These are phyloP conservation scores for Columba livia DNA, from an alignment of 2,113 vertebrate species.

Conservation along the genomic window DNA sequence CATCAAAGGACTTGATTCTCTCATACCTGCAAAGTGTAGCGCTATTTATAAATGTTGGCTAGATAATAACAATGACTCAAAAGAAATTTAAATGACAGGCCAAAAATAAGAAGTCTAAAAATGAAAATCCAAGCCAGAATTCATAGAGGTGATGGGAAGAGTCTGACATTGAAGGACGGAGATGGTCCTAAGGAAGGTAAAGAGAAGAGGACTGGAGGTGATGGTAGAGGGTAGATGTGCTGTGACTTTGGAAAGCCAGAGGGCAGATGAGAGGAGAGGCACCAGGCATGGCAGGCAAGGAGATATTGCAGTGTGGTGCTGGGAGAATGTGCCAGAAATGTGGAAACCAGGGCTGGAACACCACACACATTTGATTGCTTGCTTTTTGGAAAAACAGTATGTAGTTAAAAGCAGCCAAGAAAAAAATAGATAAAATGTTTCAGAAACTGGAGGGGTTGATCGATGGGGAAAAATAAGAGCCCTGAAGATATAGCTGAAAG, in stretches of 20 bases:
- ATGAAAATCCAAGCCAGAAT: not conserved
- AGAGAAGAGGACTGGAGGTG: not conserved
- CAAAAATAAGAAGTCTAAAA: constrained; percentile 24
- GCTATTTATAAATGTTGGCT: constrained; percentile 45
- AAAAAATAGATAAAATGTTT: not conserved
- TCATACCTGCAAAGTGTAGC: constrained; percentile 4
- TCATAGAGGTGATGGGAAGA: not conserved
- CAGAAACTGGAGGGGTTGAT: not conserved
- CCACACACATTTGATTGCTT: not conserved
- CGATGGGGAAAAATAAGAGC: not conserved
- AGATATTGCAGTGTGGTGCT: not conserved
- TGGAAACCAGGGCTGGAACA: not conserved
- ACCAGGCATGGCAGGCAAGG: not conserved
- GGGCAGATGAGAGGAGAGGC: not conserved
- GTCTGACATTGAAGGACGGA: not conserved
- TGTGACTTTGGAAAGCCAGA: not conserved
- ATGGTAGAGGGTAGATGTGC: not conserved
- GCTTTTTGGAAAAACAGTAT: not conserved
- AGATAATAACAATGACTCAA: constrained; percentile 27
- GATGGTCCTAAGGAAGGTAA: not conserved
- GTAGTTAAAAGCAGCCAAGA: not conserved
- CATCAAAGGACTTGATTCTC: constrained; percentile 31
- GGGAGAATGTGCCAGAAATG: not conserved
- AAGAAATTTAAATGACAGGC: constrained; percentile 9
- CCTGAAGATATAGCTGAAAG: not conserved